These are phyloP conservation scores for Neotoxoptera formosana DNA, from an alignment of 1,140 invertebrate genomes.

Conservation along the genomic window DNA sequence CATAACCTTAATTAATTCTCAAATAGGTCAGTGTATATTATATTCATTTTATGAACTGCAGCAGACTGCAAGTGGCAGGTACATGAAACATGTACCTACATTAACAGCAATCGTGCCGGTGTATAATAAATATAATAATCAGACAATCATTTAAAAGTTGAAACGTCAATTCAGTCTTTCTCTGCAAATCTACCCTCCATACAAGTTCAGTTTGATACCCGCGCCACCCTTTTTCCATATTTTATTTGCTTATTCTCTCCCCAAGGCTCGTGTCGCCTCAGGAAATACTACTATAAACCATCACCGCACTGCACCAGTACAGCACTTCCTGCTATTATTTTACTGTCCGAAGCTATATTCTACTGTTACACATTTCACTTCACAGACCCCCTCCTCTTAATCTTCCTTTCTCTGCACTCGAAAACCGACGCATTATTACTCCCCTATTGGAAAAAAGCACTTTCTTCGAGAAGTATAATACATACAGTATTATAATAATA, in stretches of 20 bases:
- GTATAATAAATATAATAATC: not conserved
- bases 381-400: not conserved
- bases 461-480: not conserved
- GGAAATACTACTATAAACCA: constrained; percentile 13
- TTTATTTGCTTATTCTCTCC: not conserved
- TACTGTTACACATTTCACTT: not conserved
- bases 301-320: constrained; percentile 48
- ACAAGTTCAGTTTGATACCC: not conserved
- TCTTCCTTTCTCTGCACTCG: not conserved
- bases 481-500: not conserved
- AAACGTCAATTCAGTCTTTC: not conserved
- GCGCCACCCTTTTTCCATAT: not conserved
- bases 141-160: not conserved
- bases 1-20: not conserved
- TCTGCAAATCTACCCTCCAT: not conserved
- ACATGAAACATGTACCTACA: not conserved
- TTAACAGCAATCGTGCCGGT: not conserved
- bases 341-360: not conserved
- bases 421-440: constrained; percentile 4
- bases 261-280: not conserved
- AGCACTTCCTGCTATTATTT: constrained; percentile 18
- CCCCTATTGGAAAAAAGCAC: not conserved
- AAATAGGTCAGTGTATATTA: not conserved
- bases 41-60: not conserved
- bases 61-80: not conserved